Conservation (phyloP, 2,797 vertebrate genomes). For the Aratinga solstitialis region DNA sequence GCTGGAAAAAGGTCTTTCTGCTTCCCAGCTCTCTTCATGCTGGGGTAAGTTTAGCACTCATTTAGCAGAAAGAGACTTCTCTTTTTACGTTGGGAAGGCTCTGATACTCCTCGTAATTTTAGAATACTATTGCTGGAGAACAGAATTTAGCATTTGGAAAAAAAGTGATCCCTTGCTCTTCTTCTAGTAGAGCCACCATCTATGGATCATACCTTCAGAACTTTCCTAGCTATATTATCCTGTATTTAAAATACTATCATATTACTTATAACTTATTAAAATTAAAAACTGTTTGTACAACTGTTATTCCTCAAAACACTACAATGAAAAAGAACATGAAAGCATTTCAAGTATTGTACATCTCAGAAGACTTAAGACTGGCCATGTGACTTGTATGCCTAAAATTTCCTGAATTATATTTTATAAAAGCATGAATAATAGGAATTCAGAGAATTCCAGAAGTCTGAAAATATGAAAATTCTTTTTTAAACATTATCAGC, state of each 20-base stretch:
- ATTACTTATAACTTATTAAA: background rate
- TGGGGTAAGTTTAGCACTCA: background rate
- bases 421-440: background rate
- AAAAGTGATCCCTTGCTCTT: background rate
- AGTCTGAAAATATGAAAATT: background rate
- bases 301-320: background rate
- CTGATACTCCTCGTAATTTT: background rate
- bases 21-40: background rate
- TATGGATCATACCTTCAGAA: background rate
- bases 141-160: background rate
- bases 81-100: background rate
- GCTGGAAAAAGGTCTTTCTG: background rate
- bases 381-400: fast-evolving
- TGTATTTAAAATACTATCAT: background rate
- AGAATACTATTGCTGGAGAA: background rate
- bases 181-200: background rate
- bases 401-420: background rate
- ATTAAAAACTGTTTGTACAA: background rate
- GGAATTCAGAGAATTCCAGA: background rate
- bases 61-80: background rate
- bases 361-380: background rate
- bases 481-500: background rate
- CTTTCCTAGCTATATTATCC: background rate
- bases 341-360: background rate
- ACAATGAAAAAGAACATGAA: background rate